Conservation (phyloP, 2,113 vertebrate species). For the Clarias magur region DNA sequence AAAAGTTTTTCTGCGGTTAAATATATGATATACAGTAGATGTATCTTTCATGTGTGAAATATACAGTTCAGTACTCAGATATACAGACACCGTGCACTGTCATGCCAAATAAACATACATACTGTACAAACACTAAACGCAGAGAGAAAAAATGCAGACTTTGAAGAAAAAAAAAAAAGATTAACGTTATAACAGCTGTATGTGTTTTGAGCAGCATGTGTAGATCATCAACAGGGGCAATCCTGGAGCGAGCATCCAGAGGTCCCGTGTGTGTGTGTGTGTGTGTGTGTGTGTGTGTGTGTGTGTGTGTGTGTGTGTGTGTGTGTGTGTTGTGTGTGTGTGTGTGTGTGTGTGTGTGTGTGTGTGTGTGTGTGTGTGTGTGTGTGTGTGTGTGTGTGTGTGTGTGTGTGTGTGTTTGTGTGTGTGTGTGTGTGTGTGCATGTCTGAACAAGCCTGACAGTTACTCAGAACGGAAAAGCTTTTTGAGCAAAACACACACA, state of each 20-base stretch:
- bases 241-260: slow-evolving; percentile 40
- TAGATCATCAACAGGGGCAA: slow-evolving; percentile 35
- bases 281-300: slow-evolving; percentile 47
- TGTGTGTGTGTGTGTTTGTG: slow-evolving; percentile 46
- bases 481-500: background rate
- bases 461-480: slow-evolving; percentile 5
- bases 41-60: background rate
- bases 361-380: slow-evolving; percentile 42
- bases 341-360: slow-evolving; percentile 47
- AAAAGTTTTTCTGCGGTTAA: too few relatives aligned
- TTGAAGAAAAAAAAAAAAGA: background rate
- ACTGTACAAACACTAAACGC: slow-evolving; percentile 3
- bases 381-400: slow-evolving; percentile 48
- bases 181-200: slow-evolving; percentile 39
- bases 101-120: background rate
- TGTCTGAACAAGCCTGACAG: slow-evolving; percentile 19
- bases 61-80: background rate
- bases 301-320: slow-evolving; percentile 44
- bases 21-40: background rate
- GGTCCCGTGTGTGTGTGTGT: slow-evolving; percentile 47
- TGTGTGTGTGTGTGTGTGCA: slow-evolving; percentile 37
- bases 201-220: slow-evolving; percentile 31
- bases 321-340: slow-evolving; percentile 40
- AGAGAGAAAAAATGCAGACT: background rate
- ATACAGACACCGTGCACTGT: background rate